Evolutionary conservation across 2,888 invertebrate species (phyloP), one percentile per base, ranked within the genome.

Genomic region (Rotaria sp.): DNA sequence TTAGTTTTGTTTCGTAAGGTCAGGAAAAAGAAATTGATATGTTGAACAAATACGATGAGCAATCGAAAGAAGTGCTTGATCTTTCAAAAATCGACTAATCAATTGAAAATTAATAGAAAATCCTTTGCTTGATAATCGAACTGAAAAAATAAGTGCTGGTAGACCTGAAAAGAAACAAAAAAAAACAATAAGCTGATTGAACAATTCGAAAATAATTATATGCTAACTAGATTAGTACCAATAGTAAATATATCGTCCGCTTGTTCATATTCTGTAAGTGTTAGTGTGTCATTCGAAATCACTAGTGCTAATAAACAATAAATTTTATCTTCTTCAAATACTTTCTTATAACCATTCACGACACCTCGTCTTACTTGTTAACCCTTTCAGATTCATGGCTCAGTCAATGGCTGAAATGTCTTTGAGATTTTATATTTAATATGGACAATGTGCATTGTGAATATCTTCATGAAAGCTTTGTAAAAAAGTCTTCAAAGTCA

Each of bases 231-330:
- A 52, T 87, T 87, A 18, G 84, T 85, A 74, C 67, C 67, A 8
- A 84, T 57, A 57, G 87, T 87, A 74, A 85, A 87, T 57, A 84
- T 55, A 38, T 85, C 87, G 15, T 95, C 94, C 88, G 94, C 93
- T 84, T 90, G 87, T 0, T 93, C 91, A 91, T 96, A 97, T 88
- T 95, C 94, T n/a, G 93, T 93, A 90, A 94, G 94, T 0, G 92
- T 91, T 0, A 96, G 96, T 0, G 99, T 96, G 88, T 95, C 94
- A 0, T 94, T 93, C 52, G 96, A 92, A 0, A 97, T 96, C 0
- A 96, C 96, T 0, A 99, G 99, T 0, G 97, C 96, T 48, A 99
- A 91, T 5, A 99, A 91, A 13, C 97, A 88, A 91, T 98, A 95
- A 13, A 92, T 90, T 11, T 95, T 94, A 0, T 90, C 59, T 48